Percentiles rank a stretch among this genome's conserved stretches.
phyloP scores from a whole-genome alignment of 1,140 invertebrate species.

The Pseudobourletiella spinata region DNA sequence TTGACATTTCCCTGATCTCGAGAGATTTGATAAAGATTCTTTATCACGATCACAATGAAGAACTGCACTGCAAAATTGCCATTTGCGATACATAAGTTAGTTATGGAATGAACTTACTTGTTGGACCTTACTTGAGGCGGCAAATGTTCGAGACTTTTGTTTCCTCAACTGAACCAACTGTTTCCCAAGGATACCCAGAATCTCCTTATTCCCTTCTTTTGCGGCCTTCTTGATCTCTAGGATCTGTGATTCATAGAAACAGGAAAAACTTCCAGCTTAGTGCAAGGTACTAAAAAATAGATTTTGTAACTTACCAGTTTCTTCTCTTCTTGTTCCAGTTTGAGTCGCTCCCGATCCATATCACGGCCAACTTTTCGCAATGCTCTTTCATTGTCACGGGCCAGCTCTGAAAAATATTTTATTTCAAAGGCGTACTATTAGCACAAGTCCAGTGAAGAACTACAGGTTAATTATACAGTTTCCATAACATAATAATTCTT shows the following conservation, averaged over 20 bases:
- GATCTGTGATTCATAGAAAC: no score
- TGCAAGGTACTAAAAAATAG: no score
- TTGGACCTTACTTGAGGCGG: constrained; percentile 60
- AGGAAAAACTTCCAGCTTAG: no score
- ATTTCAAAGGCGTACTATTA: neutral
- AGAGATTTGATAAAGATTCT: no score
- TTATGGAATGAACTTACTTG: neutral
- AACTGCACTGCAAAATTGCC: no score
- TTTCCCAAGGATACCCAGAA: constrained; percentile 72
- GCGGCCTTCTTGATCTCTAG: constrained; percentile 81
- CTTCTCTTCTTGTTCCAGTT: constrained; percentile 79
- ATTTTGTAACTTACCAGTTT: constrained; percentile 76
- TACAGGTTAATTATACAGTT: no score
- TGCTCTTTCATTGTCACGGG: constrained; percentile 67
- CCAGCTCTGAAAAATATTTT: constrained; percentile 56
- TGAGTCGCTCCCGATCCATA: constrained; percentile 72
- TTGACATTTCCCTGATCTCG: no score
- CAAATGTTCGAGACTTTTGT: constrained; percentile 72
- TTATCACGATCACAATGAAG: no score
- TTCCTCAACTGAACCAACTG: constrained; percentile 78
- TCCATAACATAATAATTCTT: no score
- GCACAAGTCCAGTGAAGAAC: neutral
- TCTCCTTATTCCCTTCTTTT: constrained; percentile 75
- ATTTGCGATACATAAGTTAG: neutral
- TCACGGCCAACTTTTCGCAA: constrained; percentile 70